Conservation (phyloP, 2,113 vertebrate species). For the Chunga burmeisteri region DNA sequence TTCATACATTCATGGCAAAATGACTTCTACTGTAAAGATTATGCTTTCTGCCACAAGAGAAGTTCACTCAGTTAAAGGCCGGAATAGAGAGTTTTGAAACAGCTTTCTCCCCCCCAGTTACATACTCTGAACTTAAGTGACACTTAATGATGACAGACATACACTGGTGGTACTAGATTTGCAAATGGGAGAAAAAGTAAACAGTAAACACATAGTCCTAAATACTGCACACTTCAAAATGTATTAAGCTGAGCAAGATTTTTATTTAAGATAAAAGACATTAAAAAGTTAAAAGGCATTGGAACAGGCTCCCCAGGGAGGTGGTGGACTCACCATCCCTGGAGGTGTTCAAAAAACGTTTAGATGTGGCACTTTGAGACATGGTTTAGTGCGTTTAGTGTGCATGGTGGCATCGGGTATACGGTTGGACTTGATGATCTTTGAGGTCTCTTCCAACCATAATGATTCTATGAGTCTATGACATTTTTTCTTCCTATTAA, state of each 20-base stretch:
- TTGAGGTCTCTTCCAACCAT: too few species aligned
- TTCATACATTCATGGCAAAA: neutral
- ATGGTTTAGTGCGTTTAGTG: too few species aligned
- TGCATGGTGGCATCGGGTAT: too few species aligned
- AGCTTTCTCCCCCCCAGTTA: neutral
- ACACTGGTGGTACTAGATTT: neutral
- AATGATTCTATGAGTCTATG: too few species aligned
- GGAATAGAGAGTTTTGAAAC: neutral
- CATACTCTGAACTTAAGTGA: neutral
- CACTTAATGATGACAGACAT: neutral
- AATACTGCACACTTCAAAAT: neutral
- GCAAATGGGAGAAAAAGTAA: neutral
- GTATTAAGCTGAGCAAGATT: neutral
- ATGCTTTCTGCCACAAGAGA: neutral
- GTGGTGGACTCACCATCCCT: too few species aligned
- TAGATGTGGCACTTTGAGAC: too few species aligned
- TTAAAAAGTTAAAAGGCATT: too few species aligned
- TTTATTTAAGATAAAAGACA: neutral
- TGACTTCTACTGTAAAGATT: neutral
- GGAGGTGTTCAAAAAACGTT: too few species aligned
- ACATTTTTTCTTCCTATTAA: neutral
- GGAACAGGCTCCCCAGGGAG: too few species aligned
- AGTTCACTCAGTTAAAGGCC: neutral
- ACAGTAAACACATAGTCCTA: neutral
- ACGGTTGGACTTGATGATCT: too few species aligned